These are phyloP conservation scores for Melanerpes formicivorus DNA, from an alignment of 2,113 vertebrate genomes.

Conservation along the genomic window DNA sequence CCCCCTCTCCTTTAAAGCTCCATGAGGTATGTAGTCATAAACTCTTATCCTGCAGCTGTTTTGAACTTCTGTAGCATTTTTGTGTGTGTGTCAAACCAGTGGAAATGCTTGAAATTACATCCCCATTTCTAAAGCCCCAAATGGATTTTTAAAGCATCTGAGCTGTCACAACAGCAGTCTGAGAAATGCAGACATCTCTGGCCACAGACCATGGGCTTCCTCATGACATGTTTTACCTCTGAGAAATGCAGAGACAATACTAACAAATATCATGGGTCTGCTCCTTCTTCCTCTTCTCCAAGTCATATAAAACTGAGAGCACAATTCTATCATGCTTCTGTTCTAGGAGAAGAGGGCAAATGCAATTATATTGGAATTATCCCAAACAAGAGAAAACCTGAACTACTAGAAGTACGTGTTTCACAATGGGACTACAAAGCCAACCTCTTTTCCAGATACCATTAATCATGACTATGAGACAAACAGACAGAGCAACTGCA, in stretches of 20 bases:
- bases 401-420: slow-evolving; percentile 13
- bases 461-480: neutral
- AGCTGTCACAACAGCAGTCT: neutral
- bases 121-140: neutral
- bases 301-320: neutral
- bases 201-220: neutral
- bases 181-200: neutral
- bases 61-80: neutral
- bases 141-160: neutral
- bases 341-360: neutral
- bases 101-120: slow-evolving; percentile 3
- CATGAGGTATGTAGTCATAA: neutral
- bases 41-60: neutral
- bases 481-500: neutral
- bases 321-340: neutral
- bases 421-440: neutral
- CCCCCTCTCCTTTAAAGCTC: neutral
- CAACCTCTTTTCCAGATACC: neutral
- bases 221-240: neutral
- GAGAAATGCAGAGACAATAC: slow-evolving; percentile 4
- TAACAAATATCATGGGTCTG: neutral
- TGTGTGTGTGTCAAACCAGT: neutral
- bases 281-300: neutral
- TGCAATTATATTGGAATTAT: slow-evolving; percentile 23
- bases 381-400: slow-evolving; percentile 33